Percentiles rank a stretch among this genome's conserved stretches.
Evolutionary conservation across 2,113 vertebrate genomes (phyloP).

Genomic region (Dascyllus trimaculatus): DNA sequence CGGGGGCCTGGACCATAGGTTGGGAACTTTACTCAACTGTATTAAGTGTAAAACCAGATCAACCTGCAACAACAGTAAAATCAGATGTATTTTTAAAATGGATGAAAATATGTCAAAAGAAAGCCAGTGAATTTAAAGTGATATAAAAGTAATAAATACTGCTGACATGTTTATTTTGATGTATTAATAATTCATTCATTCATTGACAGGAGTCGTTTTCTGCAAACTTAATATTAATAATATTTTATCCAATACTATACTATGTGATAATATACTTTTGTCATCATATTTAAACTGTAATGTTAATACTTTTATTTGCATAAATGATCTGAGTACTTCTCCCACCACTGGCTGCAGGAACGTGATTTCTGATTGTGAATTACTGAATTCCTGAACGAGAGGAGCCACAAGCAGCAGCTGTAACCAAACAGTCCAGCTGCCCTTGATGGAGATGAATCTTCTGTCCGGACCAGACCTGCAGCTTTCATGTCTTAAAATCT

Average conservation of each 20-base stretch:
- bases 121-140: no score
- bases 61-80: not conserved
- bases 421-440: not conserved
- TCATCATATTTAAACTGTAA: no score
- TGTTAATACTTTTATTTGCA: no score
- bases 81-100: no score
- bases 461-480: not conserved
- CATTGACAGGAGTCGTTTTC: not conserved
- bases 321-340: not conserved
- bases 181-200: no score
- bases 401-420: not conserved
- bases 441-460: not conserved
- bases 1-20: no score
- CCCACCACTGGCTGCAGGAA: not conserved
- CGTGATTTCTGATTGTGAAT: not conserved
- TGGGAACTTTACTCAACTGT: no score
- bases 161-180: not conserved
- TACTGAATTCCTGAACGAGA: not conserved
- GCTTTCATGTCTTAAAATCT: conserved; percentile 6
- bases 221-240: not conserved
- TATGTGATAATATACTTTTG: no score
- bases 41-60: not conserved
- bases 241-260: no score
- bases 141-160: no score
- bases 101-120: no score